phyloP scores from a whole-genome alignment of 2,797 vertebrate species.

The Capromys pilorides region DNA sequence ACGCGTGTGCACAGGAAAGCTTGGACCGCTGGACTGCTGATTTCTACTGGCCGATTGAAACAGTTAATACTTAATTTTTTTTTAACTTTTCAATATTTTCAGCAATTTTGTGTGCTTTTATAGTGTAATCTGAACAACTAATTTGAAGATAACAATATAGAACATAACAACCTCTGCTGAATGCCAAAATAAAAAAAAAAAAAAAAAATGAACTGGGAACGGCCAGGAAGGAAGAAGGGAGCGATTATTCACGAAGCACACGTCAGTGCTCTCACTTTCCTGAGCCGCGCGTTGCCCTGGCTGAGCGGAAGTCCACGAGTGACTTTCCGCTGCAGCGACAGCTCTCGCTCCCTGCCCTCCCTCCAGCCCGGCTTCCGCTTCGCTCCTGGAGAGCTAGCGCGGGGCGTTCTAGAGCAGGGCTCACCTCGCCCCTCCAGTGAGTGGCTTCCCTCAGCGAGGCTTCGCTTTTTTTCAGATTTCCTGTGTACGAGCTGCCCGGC shows the following conservation, averaged over 20 bases:
- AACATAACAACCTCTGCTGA: no score
- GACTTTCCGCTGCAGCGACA: not conserved
- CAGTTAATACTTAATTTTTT: no score
- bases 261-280: not conserved
- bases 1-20: no score
- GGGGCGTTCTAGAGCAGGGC: fast-evolving
- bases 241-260: fast-evolving
- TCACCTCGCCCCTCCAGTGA: not conserved
- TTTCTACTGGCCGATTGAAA: no score
- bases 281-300: not conserved
- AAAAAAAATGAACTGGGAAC: not conserved
- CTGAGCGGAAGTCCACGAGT: not conserved
- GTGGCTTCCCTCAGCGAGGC: not conserved
- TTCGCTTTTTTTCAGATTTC: not conserved
- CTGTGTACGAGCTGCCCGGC: no score
- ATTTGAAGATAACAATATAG: no score
- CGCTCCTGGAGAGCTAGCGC: not conserved
- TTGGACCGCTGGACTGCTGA: no score
- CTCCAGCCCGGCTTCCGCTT: not conserved
- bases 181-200: no score
- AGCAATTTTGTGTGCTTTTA: no score
- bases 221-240: not conserved
- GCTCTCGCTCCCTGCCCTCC: fast-evolving
- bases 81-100: no score
- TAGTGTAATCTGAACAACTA: no score